Percentiles rank a stretch among this genome's conserved stretches.
Conservation (phyloP, 2,888 invertebrate species). For the Machimus rusticus region DNA sequence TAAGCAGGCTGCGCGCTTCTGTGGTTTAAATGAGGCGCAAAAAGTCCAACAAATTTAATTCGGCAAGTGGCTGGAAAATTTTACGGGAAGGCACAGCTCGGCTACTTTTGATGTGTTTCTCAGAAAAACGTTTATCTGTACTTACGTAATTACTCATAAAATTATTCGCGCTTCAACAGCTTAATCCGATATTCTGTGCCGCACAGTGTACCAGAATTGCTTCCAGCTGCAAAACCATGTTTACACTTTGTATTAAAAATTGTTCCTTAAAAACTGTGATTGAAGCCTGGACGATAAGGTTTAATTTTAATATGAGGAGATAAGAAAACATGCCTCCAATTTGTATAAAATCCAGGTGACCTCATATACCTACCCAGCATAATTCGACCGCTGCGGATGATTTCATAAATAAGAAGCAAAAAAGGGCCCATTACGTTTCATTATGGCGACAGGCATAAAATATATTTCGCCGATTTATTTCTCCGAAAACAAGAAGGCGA, state of each 20-base stretch:
- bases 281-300: background rate
- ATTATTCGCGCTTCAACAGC: background rate
- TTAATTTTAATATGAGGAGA: background rate
- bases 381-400: background rate
- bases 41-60: background rate
- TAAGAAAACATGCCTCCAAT: background rate
- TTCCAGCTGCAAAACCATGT: background rate
- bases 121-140: background rate
- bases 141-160: background rate
- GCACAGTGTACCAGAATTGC: background rate
- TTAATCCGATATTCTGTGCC: background rate
- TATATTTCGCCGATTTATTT: background rate
- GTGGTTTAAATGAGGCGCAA: background rate
- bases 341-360: background rate
- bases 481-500: background rate
- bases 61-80: background rate
- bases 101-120: background rate
- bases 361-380: background rate
- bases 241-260: background rate
- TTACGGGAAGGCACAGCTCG: background rate
- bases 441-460: background rate
- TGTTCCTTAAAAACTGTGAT: background rate
- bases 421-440: background rate
- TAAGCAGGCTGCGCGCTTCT: background rate
- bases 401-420: background rate